These are phyloP conservation scores for Catostomus latipinnis DNA, from an alignment of 2,797 vertebrate genomes.

Conservation along the genomic window DNA sequence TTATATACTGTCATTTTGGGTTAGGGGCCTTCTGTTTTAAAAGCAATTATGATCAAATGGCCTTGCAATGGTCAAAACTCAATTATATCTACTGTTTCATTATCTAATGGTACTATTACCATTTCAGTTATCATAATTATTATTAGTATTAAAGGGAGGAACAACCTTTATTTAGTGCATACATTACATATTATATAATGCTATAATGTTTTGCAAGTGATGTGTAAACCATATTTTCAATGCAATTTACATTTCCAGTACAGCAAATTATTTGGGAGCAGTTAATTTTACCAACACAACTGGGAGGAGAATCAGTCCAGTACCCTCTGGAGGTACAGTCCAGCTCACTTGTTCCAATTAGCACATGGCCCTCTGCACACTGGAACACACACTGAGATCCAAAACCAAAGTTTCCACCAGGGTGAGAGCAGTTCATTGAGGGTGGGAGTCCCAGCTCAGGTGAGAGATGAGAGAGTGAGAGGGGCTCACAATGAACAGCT, in stretches of 20 bases:
- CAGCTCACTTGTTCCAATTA: constrained; percentile 61
- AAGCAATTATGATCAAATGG: no score
- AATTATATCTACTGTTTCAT: no score
- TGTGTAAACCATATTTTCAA: no score
- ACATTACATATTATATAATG: no score
- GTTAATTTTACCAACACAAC: constrained; percentile 25
- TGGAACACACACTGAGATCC: constrained; percentile 61
- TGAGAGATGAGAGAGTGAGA: not conserved
- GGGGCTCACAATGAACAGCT: constrained; percentile 40
- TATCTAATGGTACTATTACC: no score
- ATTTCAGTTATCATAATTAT: no score
- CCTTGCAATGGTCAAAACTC: no score
- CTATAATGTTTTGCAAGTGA: no score
- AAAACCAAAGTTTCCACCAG: constrained; percentile 62
- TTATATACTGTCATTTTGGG: not conserved
- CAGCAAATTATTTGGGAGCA: not conserved
- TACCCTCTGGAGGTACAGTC: constrained; percentile 69
- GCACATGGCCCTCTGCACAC: constrained; percentile 65
- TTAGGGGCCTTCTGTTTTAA: no score
- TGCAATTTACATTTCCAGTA: no score
- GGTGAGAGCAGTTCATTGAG: constrained; percentile 48
- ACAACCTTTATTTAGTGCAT: no score
- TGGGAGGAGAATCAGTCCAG: constrained; percentile 63
- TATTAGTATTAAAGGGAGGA: no score
- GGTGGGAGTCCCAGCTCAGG: not conserved